Conservation (phyloP, 2,888 invertebrate genomes). For the Diabrotica balteata region DNA sequence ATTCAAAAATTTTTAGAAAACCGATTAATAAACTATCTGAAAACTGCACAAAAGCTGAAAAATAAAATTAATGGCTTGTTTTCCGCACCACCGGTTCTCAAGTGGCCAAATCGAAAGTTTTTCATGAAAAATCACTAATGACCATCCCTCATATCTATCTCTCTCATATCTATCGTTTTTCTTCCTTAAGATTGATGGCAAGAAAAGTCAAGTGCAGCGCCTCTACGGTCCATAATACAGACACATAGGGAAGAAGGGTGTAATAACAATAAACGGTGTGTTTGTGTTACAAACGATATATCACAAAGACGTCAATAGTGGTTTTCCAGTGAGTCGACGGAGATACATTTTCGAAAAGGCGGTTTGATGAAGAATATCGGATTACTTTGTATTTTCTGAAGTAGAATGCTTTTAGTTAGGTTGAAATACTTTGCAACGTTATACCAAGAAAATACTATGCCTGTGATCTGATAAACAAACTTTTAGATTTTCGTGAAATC, state of each 20-base stretch:
- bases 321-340: slow-evolving; percentile 10
- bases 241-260: slow-evolving; percentile 52
- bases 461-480: too few relatives aligned
- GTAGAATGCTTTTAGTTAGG: neutral
- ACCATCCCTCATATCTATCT: slow-evolving; percentile 8
- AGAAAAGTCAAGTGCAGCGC: slow-evolving; percentile 52
- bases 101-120: slow-evolving; percentile 5
- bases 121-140: slow-evolving; percentile 12
- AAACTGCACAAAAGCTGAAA: neutral
- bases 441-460: too few relatives aligned
- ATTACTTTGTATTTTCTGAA: neutral
- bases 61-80: slow-evolving; percentile 3
- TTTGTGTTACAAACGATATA: slow-evolving; percentile 56
- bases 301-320: slow-evolving; percentile 46
- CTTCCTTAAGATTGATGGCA: slow-evolving; percentile 53
- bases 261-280: slow-evolving; percentile 56
- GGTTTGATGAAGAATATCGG: neutral
- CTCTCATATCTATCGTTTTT: slow-evolving; percentile 41
- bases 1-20: too few relatives aligned
- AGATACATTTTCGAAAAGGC: slow-evolving; percentile 12
- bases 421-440: too few relatives aligned
- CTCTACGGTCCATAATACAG: slow-evolving; percentile 53
- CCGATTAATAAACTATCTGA: neutral
- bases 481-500: too few relatives aligned
- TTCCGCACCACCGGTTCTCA: neutral